A percentile compares a stretch with the other conserved stretches of the same genome.
Conservation (phyloP, 37 sponge, comb jelly and placozoan species). For the Aphrocallistes beatrix region DNA sequence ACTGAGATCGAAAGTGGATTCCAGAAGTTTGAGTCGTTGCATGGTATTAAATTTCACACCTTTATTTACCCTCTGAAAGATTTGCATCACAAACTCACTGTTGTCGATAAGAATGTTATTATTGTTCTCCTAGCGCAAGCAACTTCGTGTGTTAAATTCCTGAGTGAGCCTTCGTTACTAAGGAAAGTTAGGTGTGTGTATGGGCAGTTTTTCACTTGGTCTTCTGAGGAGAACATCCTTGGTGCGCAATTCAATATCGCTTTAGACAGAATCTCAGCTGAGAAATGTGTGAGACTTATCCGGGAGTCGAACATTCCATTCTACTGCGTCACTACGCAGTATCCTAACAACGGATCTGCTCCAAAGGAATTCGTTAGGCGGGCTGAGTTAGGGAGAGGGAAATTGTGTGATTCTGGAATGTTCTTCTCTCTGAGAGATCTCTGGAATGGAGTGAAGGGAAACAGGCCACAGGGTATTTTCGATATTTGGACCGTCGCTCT, state of each 20-base stretch:
- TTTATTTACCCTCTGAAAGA: not conserved
- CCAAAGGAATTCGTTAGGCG: not conserved
- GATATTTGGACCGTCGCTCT: slow-evolving; percentile 7
- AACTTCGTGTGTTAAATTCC: not conserved
- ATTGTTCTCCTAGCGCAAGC: not conserved
- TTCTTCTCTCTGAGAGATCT: not conserved
- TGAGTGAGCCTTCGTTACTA: not conserved
- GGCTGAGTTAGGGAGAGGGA: not conserved
- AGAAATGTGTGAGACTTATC: not conserved
- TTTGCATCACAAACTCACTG: not conserved
- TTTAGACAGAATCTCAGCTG: not conserved
- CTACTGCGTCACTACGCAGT: slow-evolving; percentile 5
- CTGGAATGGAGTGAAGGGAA: not conserved
- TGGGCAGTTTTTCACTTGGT: not conserved
- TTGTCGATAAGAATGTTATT: not conserved
- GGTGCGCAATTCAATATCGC: not conserved
- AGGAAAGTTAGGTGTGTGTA: not conserved
- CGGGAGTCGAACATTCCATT: not conserved
- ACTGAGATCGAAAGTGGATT: not conserved
- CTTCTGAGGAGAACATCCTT: not conserved
- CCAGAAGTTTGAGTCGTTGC: not conserved
- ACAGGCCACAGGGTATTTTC: not conserved
- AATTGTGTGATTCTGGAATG: not conserved
- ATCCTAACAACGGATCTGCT: not conserved
- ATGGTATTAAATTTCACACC: not conserved